Percentiles rank a stretch among this genome's conserved stretches.
Conservation (phyloP, 2,888 invertebrate species). For the Coelopa pilipes region DNA sequence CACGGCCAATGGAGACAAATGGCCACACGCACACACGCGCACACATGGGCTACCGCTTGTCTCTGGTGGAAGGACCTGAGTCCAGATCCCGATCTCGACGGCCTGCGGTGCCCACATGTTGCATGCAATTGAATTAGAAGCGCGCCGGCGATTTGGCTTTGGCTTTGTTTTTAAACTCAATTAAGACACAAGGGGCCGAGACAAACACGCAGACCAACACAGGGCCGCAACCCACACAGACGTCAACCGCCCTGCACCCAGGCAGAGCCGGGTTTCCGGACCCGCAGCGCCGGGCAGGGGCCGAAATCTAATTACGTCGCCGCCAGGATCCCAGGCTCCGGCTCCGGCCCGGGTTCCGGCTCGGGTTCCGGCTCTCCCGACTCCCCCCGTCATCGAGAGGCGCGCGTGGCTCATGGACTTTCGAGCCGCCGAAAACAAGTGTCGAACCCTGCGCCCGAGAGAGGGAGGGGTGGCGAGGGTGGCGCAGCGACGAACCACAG, state of each 20-base stretch:
- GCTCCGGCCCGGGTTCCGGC: not conserved
- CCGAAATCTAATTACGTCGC: not conserved
- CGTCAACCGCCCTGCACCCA: not conserved
- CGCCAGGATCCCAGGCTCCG: not conserved
- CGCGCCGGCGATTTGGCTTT: not conserved
- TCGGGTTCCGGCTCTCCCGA: too few species aligned
- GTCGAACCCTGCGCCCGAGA: too few species aligned
- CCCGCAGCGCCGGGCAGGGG: not conserved
- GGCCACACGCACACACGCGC: not conserved
- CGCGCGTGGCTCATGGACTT: too few species aligned
- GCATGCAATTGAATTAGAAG: not conserved
- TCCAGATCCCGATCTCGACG: too few species aligned
- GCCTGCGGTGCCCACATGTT: not conserved
- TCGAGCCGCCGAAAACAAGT: too few species aligned
- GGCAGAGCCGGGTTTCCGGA: not conserved
- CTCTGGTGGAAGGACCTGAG: too few species aligned
- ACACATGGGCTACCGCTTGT: too few species aligned
- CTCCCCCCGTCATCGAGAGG: too few species aligned
- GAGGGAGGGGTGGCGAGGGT: too few species aligned
- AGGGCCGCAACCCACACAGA: slow-evolving; percentile 2
- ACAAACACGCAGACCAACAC: not conserved
- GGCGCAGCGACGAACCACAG: too few species aligned
- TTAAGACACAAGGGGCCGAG: not conserved
- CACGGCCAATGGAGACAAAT: not conserved
- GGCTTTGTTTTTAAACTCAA: slow-evolving; percentile 8